A percentile compares a stretch with the other conserved stretches of the same genome.
Evolutionary conservation across 2,113 vertebrate species (phyloP).

Genomic region (Tiliqua scincoides): DNA sequence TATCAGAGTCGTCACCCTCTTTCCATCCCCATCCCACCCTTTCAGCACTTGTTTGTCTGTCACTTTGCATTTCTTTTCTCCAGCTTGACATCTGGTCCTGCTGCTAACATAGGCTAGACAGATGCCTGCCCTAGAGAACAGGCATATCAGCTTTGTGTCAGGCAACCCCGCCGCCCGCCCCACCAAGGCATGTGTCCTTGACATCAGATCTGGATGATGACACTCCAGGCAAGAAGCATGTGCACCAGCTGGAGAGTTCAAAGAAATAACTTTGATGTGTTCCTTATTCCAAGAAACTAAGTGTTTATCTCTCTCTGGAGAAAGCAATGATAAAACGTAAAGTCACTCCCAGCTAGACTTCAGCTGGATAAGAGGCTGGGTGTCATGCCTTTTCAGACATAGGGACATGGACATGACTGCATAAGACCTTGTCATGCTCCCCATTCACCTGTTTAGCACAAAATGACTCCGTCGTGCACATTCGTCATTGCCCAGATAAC

Average conservation of each 20-base stretch:
- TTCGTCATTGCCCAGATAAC: no score
- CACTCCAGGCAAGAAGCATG: not conserved
- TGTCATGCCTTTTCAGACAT: not conserved
- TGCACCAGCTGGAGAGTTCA: conserved; percentile 42
- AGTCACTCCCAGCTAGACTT: not conserved
- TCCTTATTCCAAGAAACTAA: not conserved
- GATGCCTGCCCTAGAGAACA: conserved; percentile 53
- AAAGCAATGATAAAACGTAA: not conserved
- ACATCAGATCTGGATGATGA: conserved; percentile 41
- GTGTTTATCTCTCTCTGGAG: not conserved
- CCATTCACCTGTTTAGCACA: not conserved
- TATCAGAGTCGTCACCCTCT: conserved; percentile 24
- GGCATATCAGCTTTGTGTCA: conserved; percentile 43
- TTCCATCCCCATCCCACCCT: conserved; percentile 19
- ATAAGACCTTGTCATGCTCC: not conserved
- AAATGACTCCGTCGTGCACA: no score
- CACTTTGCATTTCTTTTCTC: conserved; percentile 59
- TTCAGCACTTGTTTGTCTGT: conserved; percentile 60
- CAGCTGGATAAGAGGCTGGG: not conserved
- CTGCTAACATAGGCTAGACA: conserved; percentile 56
- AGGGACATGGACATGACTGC: not conserved
- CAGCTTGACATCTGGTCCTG: conserved; percentile 54
- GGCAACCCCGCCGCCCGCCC: conserved; percentile 40
- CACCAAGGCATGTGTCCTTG: conserved; percentile 36
- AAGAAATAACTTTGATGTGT: conserved; percentile 43